Evolutionary conservation across 2,797 vertebrate species (phyloP), one percentile per base, ranked within the genome.

Genomic region (Merluccius polli): DNA sequence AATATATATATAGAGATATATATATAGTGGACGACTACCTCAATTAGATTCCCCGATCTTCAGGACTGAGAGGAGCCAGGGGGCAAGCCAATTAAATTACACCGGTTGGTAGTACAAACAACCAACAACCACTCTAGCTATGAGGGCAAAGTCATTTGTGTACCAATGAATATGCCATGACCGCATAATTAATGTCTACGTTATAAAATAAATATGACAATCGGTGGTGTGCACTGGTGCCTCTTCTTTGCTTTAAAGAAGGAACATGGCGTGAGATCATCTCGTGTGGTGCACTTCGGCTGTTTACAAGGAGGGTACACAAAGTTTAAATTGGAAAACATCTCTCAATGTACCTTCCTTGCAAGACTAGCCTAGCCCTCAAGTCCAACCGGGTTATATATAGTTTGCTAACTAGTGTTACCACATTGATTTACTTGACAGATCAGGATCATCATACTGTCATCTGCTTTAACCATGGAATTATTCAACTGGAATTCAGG

Each of bases 31-130:
- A 76, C 72, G 72, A 73, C 5, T 0, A 71, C 15, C 12, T 67
- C 9, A 73, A 84, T 81, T 74, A 11, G n/a, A 78, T 74, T 31
- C 12, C 71, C 65, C 68, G 38, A 30, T 74, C 63, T 75, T 65
- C 6, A 68, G 1, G 5, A 76, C 6, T 31, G 24, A 29, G 21
- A 73, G 31, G 71, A 33, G 63, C 63, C 35, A 70, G 13, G 31
- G 44, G 65, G 35, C 35, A 71, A 76, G 59, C 59, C n/a, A 77
- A 35, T 44, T 69, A 68, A 76, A 72, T 1, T 0, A 74, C 24
- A 78, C 18, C 41, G 2, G 4, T 70, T 70, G 59, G 59, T 65
- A 31, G 6, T 73, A 24, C 32, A 36, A 3, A 70, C 52, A 73
- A n/a, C 21, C 18, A 35, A 68, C n/a, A 70, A 72, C 11, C 38